Percentiles rank a stretch among this genome's conserved stretches.
These are phyloP conservation scores for Lysiphlebus fabarum DNA, from an alignment of 1,140 invertebrate genomes.

Conservation along the genomic window DNA sequence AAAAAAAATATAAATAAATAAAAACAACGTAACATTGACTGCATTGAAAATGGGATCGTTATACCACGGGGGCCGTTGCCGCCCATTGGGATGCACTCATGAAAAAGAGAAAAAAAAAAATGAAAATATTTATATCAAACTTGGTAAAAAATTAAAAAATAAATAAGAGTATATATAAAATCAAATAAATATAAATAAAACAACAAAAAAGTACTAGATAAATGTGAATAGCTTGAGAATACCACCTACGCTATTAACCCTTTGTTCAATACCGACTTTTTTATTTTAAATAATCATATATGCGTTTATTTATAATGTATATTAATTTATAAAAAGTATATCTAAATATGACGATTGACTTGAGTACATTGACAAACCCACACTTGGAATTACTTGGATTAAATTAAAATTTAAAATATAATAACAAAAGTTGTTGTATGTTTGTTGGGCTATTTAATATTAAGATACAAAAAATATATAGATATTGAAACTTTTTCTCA, in stretches of 20 bases:
- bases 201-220: slow-evolving; percentile 18
- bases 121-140: too few species aligned
- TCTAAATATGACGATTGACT: slow-evolving; percentile 17
- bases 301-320: too few species aligned
- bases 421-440: slow-evolving; percentile 4
- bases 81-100: slow-evolving; percentile 26
- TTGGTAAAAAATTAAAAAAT: slow-evolving; percentile 15
- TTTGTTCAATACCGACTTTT: slow-evolving; percentile 20
- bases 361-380: slow-evolving; percentile 16
- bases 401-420: not conserved
- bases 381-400: not conserved
- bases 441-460: not conserved
- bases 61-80: slow-evolving; percentile 26
- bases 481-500: not conserved
- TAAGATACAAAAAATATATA: too few species aligned
- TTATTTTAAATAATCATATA: too few species aligned
- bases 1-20: slow-evolving; percentile 18
- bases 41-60: slow-evolving; percentile 30
- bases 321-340: too few species aligned
- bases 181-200: slow-evolving; percentile 6
- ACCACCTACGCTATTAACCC: slow-evolving; percentile 30
- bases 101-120: slow-evolving; percentile 22
- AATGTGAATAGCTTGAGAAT: slow-evolving; percentile 31
- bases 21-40: slow-evolving; percentile 27
- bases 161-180: slow-evolving; percentile 6